Conservation (phyloP, 1,140 invertebrate genomes). For the Micrasema minimum region DNA sequence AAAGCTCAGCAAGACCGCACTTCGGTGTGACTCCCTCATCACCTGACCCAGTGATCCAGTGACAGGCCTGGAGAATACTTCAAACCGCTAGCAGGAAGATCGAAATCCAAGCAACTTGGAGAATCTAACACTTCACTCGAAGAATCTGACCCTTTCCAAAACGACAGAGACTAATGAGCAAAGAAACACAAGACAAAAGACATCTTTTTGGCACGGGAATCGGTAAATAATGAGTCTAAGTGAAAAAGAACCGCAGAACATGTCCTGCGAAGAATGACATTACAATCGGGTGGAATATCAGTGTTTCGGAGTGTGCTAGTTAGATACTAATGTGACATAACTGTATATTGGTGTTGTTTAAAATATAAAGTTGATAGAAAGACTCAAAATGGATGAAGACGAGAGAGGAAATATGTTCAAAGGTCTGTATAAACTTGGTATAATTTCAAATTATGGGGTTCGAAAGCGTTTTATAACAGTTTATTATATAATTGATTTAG, state of each 20-base stretch:
- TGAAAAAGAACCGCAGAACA: not conserved
- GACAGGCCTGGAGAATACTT: not conserved
- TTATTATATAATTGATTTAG: too few species aligned
- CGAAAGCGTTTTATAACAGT: too few species aligned
- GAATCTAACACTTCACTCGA: not conserved
- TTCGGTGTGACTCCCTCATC: not conserved
- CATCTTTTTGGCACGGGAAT: too few species aligned
- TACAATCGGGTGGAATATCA: too few species aligned
- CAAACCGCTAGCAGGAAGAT: not conserved
- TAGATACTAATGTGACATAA: not conserved
- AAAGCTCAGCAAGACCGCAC: conserved; percentile 29
- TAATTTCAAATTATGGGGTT: too few species aligned
- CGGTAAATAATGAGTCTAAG: too few species aligned
- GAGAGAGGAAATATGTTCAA: conserved; percentile 35
- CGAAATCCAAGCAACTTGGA: conserved; percentile 7
- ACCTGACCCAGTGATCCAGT: conserved; percentile 28
- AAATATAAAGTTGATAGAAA: not conserved
- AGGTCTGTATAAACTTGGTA: conserved; percentile 12
- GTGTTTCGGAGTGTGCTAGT: not conserved
- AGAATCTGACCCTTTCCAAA: not conserved
- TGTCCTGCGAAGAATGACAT: not conserved
- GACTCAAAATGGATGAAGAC: conserved; percentile 17
- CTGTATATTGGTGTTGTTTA: not conserved
- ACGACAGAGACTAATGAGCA: too few species aligned
- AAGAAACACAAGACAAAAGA: too few species aligned